A percentile compares a stretch with the other conserved stretches of the same genome.
phyloP scores from a whole-genome alignment of 2,888 invertebrate species.

The Andrena haemorrhoa region DNA sequence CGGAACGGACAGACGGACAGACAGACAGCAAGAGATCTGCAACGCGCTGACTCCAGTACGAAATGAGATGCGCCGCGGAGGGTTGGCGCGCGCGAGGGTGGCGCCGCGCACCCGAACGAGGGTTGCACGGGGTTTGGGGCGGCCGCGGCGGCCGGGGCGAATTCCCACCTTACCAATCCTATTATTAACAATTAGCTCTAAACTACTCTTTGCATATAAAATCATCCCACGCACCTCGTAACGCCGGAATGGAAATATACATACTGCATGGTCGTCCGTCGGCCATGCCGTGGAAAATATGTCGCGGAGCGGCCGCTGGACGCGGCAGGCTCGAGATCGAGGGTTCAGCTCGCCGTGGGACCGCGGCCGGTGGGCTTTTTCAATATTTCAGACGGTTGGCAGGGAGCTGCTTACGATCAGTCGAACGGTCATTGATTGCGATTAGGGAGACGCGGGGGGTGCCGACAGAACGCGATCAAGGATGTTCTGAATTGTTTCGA shows the following conservation, averaged over 20 bases:
- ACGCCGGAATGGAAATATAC: conserved; percentile 85
- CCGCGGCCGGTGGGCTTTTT: conserved; percentile 2
- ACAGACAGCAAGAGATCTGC: conserved; percentile 76
- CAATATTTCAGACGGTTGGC: background rate
- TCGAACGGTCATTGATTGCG: background rate
- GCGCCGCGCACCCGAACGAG: conserved; percentile 69
- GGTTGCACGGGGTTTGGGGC: conserved; percentile 56
- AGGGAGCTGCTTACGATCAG: background rate
- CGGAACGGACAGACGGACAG: conserved; percentile 67
- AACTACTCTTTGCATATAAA: conserved; percentile 85
- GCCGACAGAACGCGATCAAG: too few relatives aligned
- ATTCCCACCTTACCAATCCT: conserved; percentile 85
- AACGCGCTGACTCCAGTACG: conserved; percentile 79
- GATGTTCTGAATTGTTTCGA: too few relatives aligned
- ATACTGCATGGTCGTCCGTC: conserved; percentile 83
- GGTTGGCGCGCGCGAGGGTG: conserved; percentile 54
- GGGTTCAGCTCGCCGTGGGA: background rate
- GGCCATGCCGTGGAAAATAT: conserved; percentile 79
- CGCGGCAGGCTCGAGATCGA: conserved; percentile 35
- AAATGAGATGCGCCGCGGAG: conserved; percentile 78
- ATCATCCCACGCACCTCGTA: conserved; percentile 83
- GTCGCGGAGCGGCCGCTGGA: conserved; percentile 54
- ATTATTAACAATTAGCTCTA: conserved; percentile 85
- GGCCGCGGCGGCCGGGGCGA: conserved; percentile 72
- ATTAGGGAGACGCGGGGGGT: background rate